Conservation (phyloP, 2,797 vertebrate species). For the Limosa lapponica region DNA sequence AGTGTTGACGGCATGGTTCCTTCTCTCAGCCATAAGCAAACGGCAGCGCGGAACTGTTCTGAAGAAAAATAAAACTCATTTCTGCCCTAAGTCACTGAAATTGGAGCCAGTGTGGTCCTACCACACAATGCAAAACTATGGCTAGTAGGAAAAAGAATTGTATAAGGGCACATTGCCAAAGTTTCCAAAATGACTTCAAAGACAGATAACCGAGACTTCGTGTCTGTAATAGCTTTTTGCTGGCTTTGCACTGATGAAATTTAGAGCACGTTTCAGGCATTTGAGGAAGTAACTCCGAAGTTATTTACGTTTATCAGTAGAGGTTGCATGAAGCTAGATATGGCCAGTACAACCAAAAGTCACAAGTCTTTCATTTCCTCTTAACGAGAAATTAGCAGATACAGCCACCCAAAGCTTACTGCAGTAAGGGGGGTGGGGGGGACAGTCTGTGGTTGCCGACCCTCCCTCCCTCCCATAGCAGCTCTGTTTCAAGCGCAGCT, state of each 20-base stretch:
- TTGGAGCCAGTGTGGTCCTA: background rate
- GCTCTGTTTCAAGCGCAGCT: slow-evolving; percentile 6
- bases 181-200: slow-evolving; percentile 12
- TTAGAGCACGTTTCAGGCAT: background rate
- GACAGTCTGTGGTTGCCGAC: background rate
- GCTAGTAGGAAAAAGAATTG: slow-evolving; percentile 16
- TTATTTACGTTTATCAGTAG: slow-evolving; percentile 36
- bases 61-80: background rate
- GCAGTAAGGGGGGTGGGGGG: background rate
- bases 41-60: background rate
- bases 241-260: slow-evolving; percentile 10
- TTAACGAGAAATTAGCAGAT: background rate
- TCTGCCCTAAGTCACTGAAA: background rate
- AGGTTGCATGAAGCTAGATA: slow-evolving; percentile 13
- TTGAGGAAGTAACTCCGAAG: slow-evolving; percentile 49
- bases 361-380: slow-evolving; percentile 44
- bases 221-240: background rate
- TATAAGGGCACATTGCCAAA: background rate
- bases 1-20: background rate
- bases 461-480: background rate
- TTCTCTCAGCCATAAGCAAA: background rate
- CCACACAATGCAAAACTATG: slow-evolving; percentile 9
- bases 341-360: background rate
- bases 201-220: background rate
- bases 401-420: background rate